phyloP scores from a whole-genome alignment of 2,113 vertebrate species.

The Rhombomys opimus region DNA sequence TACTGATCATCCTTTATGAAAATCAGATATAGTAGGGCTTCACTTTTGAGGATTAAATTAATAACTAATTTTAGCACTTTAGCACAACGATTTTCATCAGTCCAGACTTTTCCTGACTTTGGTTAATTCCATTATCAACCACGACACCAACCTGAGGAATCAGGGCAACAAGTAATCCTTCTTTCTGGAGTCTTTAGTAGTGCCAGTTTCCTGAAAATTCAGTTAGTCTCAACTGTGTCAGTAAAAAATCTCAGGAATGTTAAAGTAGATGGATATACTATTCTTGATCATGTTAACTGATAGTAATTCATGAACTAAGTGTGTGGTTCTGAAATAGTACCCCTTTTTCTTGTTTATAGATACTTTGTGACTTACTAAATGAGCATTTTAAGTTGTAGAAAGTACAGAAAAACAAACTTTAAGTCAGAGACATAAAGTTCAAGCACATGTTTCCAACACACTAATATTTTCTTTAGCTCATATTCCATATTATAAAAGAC shows the following conservation, averaged over 20 bases:
- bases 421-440: background rate
- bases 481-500: background rate
- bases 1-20: background rate
- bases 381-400: background rate
- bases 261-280: background rate
- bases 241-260: background rate
- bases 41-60: background rate
- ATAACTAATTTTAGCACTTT: constrained; percentile 25
- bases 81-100: background rate
- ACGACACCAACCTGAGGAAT: background rate
- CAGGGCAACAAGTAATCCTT: background rate
- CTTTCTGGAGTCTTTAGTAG: background rate
- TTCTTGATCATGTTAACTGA: background rate
- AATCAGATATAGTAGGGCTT: background rate
- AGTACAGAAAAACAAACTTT: background rate
- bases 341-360: background rate
- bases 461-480: background rate
- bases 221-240: background rate
- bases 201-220: background rate
- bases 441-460: background rate
- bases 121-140: background rate
- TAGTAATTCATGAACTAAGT: background rate
- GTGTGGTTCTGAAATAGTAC: background rate
- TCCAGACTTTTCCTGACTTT: background rate
- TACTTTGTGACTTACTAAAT: background rate